Evolutionary conservation across 2,888 invertebrate species (phyloP), one percentile per base, ranked within the genome.

Genomic region (Caenorhabditis sp.): DNA sequence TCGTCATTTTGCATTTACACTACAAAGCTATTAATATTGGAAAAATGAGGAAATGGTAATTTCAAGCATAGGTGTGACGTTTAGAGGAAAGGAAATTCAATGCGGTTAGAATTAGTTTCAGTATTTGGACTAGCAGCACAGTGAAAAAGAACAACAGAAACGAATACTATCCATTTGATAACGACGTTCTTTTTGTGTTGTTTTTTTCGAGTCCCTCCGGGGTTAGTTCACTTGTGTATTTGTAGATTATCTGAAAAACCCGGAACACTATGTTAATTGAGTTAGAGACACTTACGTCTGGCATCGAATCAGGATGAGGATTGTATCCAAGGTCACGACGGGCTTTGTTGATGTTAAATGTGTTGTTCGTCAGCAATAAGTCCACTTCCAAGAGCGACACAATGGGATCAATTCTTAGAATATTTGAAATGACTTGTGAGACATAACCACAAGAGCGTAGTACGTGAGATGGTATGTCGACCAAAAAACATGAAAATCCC

Each of bases 321-420:
- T 59, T 27, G 24, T 71, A 76, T 0, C 39, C 59, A 6, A 76
- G n/a, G 7, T 76, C 65, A 2, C 53, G 24, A 3, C 15, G 5
- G 1, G 76, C 70, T 27, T 63, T 76, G 0, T 52, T 52, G 11
- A 61, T 26, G 3, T 20, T 43, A 41, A 65, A 76, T 6, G 76
- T 76, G 17, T 32, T 71, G 11, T 43, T 61, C 9, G 55, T 24
- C 0, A 46, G 13, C 11, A 76, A n/a, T 0, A 76, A 15, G 41
- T 76, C 71, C 4, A 59, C 37, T 46, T 76, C 76, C 7, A 71
- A n/a, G 1, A 32, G n/a, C 13, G 53, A 46, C 7, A 71, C 20
- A 20, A 65, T 32, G 1, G 70, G 70, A 41, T 76, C 71, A 1
- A 58, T 5, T 6, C 13, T 7, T n/a, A 63, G 35, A n/a, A 17